These are phyloP conservation scores for Parasteatoda lunata DNA, from an alignment of 2,888 invertebrate species.

Conservation along the genomic window DNA sequence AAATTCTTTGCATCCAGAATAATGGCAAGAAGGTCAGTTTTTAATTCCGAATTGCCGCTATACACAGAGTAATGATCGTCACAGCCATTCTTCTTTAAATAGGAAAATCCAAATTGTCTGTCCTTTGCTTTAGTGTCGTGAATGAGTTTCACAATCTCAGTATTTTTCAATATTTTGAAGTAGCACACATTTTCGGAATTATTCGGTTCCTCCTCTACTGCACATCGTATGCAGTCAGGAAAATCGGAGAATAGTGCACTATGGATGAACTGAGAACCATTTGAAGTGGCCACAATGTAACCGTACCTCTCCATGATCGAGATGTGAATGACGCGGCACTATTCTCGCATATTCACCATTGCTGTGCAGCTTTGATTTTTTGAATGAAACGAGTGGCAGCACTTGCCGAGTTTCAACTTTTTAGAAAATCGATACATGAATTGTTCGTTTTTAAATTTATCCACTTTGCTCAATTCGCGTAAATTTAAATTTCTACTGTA, in stretches of 20 bases:
- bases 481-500: background rate
- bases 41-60: no score
- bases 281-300: background rate
- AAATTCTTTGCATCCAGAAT: no score
- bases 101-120: no score
- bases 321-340: rapidly evolving
- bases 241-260: background rate
- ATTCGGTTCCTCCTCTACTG: background rate
- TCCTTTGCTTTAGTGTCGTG: no score
- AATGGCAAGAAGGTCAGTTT: no score
- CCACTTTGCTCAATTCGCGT: background rate
- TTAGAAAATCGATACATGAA: background rate
- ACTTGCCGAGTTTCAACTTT: background rate
- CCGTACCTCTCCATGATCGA: background rate
- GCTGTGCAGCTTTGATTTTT: background rate
- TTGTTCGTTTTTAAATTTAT: background rate
- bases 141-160: no score
- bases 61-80: no score
- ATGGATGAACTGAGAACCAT: background rate
- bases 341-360: background rate
- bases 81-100: no score
- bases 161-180: no score
- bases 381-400: background rate
- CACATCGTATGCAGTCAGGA: background rate
- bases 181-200: no score